Evolutionary conservation across 2,888 invertebrate genomes (phyloP).

Genomic region (Busseola fusca): DNA sequence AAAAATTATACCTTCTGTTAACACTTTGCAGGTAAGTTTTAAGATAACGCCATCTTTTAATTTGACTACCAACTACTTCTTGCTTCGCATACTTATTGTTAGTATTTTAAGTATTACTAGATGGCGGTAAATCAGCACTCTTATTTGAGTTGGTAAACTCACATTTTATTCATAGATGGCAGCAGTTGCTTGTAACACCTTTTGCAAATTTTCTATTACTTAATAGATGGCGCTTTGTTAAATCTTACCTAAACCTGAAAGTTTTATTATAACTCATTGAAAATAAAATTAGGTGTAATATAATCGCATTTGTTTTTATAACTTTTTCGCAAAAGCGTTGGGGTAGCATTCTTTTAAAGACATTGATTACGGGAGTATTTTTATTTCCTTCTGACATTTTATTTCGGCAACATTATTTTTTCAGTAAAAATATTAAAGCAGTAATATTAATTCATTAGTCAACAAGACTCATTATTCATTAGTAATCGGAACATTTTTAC

Average conservation of each 20-base stretch:
- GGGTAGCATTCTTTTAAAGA: no score
- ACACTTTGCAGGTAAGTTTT: not conserved
- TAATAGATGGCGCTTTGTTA: constrained; percentile 59
- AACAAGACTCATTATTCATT: not conserved
- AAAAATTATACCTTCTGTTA: not conserved
- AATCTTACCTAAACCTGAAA: not conserved
- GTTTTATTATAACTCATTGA: not conserved
- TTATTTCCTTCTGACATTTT: not conserved
- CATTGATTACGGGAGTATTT: not conserved
- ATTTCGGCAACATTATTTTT: no score
- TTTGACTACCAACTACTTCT: not conserved
- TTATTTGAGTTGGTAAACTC: not conserved
- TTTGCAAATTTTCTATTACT: constrained; percentile 48
- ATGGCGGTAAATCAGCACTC: not conserved
- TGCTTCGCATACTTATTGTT: no score
- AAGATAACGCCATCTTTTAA: constrained; percentile 27
- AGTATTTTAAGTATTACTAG: not conserved
- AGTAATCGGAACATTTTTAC: no score
- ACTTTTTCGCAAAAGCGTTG: not conserved
- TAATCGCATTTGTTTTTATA: not conserved
- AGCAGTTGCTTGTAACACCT: not conserved
- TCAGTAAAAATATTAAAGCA: not conserved
- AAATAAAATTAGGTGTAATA: not conserved
- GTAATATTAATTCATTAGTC: no score
- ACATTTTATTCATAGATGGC: constrained; percentile 2